These are phyloP conservation scores for Brachyistius frenatus DNA, from an alignment of 2,113 vertebrate species.

Conservation along the genomic window DNA sequence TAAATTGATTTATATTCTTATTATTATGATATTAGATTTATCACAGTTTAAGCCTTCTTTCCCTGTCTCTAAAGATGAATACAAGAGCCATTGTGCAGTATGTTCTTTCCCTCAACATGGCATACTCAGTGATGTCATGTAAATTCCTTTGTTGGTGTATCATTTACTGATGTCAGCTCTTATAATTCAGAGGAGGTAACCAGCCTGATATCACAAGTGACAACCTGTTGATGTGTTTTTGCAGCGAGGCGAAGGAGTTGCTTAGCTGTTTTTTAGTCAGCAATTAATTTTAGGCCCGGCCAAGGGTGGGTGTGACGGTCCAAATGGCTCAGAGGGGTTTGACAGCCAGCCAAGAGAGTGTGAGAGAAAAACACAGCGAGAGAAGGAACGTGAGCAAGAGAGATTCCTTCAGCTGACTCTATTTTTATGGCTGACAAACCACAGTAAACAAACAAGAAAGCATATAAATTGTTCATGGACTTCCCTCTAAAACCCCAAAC, in stretches of 20 bases:
- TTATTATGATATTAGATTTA: too few relatives aligned
- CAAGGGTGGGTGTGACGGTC: conserved; percentile 72
- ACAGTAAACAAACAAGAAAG: conserved; percentile 86
- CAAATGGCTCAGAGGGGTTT: conserved; percentile 72
- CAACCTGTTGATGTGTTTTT: conserved; percentile 80
- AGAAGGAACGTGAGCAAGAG: conserved; percentile 43
- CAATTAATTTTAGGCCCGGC: conserved; percentile 76
- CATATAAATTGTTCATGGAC: conserved; percentile 79
- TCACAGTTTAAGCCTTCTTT: neutral
- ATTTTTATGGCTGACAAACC: conserved; percentile 85
- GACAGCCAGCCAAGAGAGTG: conserved; percentile 64
- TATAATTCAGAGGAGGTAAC: conserved; percentile 60
- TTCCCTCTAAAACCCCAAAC: conserved; percentile 68
- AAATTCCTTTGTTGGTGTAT: conserved; percentile 69
- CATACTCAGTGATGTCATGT: conserved; percentile 71
- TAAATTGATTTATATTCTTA: too few relatives aligned
- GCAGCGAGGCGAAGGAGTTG: conserved; percentile 63
- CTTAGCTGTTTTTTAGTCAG: conserved; percentile 73
- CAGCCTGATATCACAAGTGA: conserved; percentile 74
- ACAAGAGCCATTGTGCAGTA: conserved; percentile 30
- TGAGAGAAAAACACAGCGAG: conserved; percentile 22
- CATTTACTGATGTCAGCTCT: conserved; percentile 66
- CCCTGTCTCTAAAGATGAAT: neutral
- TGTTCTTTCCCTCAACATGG: conserved; percentile 37
- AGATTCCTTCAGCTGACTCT: conserved; percentile 76